phyloP scores from a whole-genome alignment of 37 sponge, comb jelly and placozoan genomes.

The Tethya wilhelma region DNA sequence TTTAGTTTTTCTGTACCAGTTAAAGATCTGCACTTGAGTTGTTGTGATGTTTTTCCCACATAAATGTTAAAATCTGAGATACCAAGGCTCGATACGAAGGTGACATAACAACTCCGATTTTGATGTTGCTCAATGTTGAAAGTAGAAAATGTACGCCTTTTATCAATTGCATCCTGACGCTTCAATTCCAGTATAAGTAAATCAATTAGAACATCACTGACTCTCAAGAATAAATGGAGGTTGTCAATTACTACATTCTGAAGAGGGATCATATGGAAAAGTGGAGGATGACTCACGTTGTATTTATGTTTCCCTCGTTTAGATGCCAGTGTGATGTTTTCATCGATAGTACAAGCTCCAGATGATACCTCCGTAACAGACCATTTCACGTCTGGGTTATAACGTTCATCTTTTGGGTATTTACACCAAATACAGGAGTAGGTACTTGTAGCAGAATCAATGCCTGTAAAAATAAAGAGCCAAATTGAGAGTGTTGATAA shows the following conservation, averaged over 20 bases:
- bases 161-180: too few species aligned
- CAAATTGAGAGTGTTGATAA: too few species aligned
- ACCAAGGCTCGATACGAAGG: neutral
- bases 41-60: too few species aligned
- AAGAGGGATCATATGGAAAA: constrained; percentile 11
- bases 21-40: too few species aligned
- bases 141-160: too few species aligned
- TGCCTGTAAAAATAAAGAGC: neutral
- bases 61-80: too few species aligned
- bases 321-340: neutral
- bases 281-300: neutral
- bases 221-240: constrained; percentile 8
- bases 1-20: too few species aligned
- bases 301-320: neutral
- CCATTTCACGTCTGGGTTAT: neutral
- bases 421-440: constrained; percentile 1
- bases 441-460: constrained; percentile 3
- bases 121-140: too few species aligned
- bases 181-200: too few species aligned
- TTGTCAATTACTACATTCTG: constrained; percentile 15
- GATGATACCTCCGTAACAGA: neutral
- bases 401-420: neutral
- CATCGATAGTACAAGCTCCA: constrained; percentile 8
- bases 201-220: constrained; percentile 13
- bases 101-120: neutral